Evolutionary conservation across 2,888 invertebrate species (phyloP), one percentile per base, ranked within the genome.

Genomic region (Strigamia maritima): DNA sequence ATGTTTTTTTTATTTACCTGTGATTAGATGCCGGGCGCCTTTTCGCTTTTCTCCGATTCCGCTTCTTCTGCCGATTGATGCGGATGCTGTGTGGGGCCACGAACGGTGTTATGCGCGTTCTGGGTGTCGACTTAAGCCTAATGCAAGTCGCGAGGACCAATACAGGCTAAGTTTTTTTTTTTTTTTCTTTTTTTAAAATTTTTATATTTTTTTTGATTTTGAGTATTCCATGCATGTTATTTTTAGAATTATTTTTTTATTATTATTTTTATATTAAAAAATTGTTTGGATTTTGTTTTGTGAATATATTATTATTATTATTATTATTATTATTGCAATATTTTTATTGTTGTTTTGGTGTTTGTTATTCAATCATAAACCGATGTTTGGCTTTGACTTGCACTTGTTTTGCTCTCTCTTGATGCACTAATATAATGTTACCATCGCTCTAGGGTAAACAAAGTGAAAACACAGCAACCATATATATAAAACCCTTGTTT

Each of bases 111-210:
- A 40, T 40, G 40, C 40, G 24, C 24, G 60, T 60, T 14, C 24
- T 60, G 60, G 22, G 60, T 60, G 60, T 60, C 60, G 60, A 60
- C 19, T 60, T 60, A 60, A 60, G 60, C 60, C 60, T 60, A 60
- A 60, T 60, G 60, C 60, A 60, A 60, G 60, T 60, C 60, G 60
- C 60, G 24, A 8, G 60, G 60, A 60, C 60, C 60, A 60, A 60
- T 60, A 60, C 60, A 60, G 60, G 60, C 60, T 16, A 60, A 19
- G 4, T 60, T 60, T 60, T 19, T 60, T 19, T 60, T 60, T 60
- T 60, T 60, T 60, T 60, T 60, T 49, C 16, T 19, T 49, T 14
- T 49, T 49, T 49, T 40, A 40, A 40, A 49, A 49, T 49, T 49
- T 49, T 49, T 2, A n/a, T 49, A 6, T 22, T 22, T 60, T 60